Percentiles rank a stretch among this genome's conserved stretches.
Evolutionary conservation across 1,140 invertebrate genomes (phyloP).

Genomic region (Drosophila carrolli): DNA sequence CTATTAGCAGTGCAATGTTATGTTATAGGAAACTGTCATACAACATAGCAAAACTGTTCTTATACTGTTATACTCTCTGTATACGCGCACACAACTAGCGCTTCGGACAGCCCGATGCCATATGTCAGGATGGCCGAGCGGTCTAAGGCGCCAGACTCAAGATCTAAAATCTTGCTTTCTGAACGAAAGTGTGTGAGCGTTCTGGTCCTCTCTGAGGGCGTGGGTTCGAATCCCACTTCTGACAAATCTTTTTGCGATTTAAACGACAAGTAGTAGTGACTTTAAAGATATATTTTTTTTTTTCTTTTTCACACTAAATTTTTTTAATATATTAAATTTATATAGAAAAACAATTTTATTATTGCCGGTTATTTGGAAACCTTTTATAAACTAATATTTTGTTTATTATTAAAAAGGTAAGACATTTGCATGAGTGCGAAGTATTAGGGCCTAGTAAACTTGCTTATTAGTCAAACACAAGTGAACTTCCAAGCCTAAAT

Average conservation of each 20-base stretch:
- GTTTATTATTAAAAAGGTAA: not conserved
- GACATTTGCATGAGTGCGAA: too few relatives aligned
- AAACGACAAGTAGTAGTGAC: too few relatives aligned
- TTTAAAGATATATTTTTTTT: too few relatives aligned
- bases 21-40: not conserved
- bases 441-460: too few relatives aligned
- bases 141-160: constrained; percentile 91
- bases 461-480: too few relatives aligned
- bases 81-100: constrained; percentile 4
- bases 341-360: too few relatives aligned
- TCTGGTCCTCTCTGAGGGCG: constrained; percentile 94
- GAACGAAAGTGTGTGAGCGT: constrained; percentile 84
- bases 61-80: constrained; percentile 8
- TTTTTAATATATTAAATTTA: too few relatives aligned
- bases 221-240: constrained; percentile 95
- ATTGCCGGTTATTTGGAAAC: too few relatives aligned
- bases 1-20: not conserved
- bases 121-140: constrained; percentile 88
- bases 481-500: too few relatives aligned
- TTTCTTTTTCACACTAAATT: too few relatives aligned
- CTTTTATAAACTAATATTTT: too few relatives aligned
- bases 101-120: not conserved
- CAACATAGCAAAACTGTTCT: constrained; percentile 1
- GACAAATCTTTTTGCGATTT: constrained; percentile 13
- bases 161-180: constrained; percentile 60